Base-by-base conservation (phyloP, 2,888 invertebrate species). In the Caenorhabditis imperialis region DNA sequence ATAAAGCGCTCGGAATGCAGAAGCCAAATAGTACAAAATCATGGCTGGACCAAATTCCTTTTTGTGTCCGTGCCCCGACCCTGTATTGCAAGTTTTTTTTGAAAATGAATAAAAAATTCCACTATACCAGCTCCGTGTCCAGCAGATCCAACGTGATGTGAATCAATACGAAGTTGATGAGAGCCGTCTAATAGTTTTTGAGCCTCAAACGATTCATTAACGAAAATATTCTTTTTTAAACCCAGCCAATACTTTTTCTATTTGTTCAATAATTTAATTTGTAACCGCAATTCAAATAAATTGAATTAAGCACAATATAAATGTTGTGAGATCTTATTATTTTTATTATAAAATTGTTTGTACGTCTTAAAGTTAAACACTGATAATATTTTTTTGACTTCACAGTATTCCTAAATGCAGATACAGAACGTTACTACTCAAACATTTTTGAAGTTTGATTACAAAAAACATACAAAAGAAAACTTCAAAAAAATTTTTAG, bases 1-100 rank as follows among this genome's bases (percentile, higher is more conserved):
- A 63, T 88, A 86, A 16, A 88, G 84, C 23, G 85, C 85, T 27
- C 87, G 86, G 65, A 88, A 88, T 48, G 88, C 87, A 22, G 87
- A 86, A 20, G 88, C 88, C 60, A 88, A 69, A 72, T 88, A 88
- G 69, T 88, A 88, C 45, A 88, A 81, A 60, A 88, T 86, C 88
- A 88, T 88, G n/a, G 86, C 88, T 42, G 88, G 87, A 22, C 87
- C 88, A 67, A 88, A 85, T 76, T 88, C 88, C 79, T 88, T 88
- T 65, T 87, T 87, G 74, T 87, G 87, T 47, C 86, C 87, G 86
- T 86, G 87, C 45, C 84, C 86, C 71, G 55, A 58, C 71, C 61
- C 67, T 69, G 27, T 14, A 16, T 14, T 8, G 14, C 40, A 40
- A 42, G 8, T 20, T 22, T 14, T 20, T 3, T 3, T 27, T 7